A percentile compares a stretch with the other conserved stretches of the same genome.
These are phyloP conservation scores for Strix occidentalis DNA, from an alignment of 2,797 vertebrate genomes.

Conservation along the genomic window DNA sequence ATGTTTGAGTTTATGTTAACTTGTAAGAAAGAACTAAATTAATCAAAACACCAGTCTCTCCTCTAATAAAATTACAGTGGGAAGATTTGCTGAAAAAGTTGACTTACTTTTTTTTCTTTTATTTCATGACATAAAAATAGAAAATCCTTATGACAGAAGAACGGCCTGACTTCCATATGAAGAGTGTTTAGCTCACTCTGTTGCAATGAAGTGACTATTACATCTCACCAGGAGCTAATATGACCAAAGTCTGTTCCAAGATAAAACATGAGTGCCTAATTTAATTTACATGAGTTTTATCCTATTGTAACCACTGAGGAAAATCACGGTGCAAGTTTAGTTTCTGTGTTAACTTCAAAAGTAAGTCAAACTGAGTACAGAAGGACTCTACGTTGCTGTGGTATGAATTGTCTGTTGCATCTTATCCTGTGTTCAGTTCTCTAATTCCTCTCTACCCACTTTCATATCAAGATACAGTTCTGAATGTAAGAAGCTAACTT, in stretches of 20 bases:
- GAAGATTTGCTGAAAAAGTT: not conserved
- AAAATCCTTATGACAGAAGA: not conserved
- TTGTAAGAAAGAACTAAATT: not conserved
- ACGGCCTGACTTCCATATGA: not conserved
- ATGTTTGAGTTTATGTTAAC: not conserved
- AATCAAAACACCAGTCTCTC: not conserved
- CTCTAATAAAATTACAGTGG: not conserved
- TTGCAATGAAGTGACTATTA: not conserved
- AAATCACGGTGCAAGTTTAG: not conserved
- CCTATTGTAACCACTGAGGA: not conserved
- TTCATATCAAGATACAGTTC: not conserved
- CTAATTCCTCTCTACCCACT: not conserved
- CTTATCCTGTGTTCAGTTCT: not conserved
- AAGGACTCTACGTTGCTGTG: not conserved
- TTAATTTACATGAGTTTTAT: not conserved
- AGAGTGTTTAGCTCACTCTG: not conserved
- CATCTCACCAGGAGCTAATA: not conserved
- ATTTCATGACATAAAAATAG: not conserved
- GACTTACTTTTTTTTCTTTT: not conserved
- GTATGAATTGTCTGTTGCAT: not conserved
- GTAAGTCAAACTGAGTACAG: not conserved
- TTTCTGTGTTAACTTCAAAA: not conserved
- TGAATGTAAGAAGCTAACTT: not conserved
- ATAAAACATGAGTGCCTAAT: not conserved
- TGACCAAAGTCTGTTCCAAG: not conserved